Percentiles rank a stretch among this genome's conserved stretches.
Evolutionary conservation across 1,140 invertebrate genomes (phyloP).

Genomic region (Harpegnathos saltator): DNA sequence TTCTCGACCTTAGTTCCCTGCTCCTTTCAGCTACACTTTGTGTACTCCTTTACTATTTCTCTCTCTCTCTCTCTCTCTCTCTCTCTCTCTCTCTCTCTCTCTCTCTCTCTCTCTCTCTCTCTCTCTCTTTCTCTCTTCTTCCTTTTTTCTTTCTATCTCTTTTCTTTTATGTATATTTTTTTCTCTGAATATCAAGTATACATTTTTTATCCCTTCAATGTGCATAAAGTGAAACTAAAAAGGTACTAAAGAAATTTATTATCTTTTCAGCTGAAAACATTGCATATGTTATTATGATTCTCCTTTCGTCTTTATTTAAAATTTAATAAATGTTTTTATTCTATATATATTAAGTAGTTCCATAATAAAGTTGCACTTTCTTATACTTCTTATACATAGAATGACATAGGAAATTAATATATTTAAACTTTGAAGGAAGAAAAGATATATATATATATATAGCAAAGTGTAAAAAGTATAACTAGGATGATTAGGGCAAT

Average conservation of each 20-base stretch:
- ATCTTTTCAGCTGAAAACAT: too few species aligned
- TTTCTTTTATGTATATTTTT: not conserved
- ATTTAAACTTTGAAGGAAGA: not conserved
- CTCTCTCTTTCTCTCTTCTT: not conserved
- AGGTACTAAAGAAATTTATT: too few species aligned
- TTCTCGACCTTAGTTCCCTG: slow-evolving; percentile 72
- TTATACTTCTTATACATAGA: not conserved
- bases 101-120: not conserved
- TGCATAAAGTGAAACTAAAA: not conserved
- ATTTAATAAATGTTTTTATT: too few species aligned
- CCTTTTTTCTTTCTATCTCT: not conserved
- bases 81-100: not conserved
- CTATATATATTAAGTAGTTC: too few species aligned
- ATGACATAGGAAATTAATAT: not conserved
- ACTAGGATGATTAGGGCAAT: not conserved
- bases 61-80: not conserved
- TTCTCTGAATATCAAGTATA: not conserved
- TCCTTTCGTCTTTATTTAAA: too few species aligned
- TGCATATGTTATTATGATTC: too few species aligned
- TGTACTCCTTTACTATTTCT: not conserved
- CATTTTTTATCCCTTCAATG: not conserved
- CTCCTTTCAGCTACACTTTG: not conserved
- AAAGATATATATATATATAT: too few species aligned
- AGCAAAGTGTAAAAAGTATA: not conserved
- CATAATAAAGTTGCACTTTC: too few species aligned